phyloP scores from a whole-genome alignment of 2,797 vertebrate species.

The Lacerta bilineata region DNA sequence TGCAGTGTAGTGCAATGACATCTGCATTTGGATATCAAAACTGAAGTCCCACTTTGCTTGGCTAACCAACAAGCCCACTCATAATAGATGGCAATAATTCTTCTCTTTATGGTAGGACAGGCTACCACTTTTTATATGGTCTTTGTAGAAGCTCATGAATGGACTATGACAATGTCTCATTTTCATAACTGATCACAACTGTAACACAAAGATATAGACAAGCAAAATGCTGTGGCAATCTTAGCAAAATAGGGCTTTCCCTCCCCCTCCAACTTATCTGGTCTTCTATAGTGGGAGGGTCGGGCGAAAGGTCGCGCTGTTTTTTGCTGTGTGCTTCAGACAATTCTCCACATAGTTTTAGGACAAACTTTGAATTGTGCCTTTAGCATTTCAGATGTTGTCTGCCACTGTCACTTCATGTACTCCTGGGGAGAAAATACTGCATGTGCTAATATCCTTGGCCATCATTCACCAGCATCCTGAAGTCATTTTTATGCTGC shows the following conservation, averaged over 20 bases:
- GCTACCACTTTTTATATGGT: not conserved
- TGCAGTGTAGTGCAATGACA: not conserved
- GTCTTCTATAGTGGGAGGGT: not conserved
- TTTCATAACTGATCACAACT: not conserved
- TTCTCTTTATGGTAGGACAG: not conserved
- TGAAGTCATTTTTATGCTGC: slow-evolving; percentile 47
- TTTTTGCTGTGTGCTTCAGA: slow-evolving; percentile 20
- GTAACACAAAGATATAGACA: not conserved
- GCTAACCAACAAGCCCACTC: not conserved
- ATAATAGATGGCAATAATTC: not conserved
- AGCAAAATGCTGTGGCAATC: not conserved
- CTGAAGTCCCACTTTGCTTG: not conserved
- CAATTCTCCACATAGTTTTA: slow-evolving; percentile 27
- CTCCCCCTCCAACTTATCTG: not conserved
- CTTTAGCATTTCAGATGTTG: slow-evolving; percentile 37
- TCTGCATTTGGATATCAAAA: slow-evolving; percentile 12
- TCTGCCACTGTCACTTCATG: slow-evolving; percentile 31
- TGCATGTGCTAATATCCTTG: slow-evolving; percentile 10
- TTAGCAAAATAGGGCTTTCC: not conserved
- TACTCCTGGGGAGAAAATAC: slow-evolving; percentile 1
- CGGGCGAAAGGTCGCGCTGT: too few species aligned
- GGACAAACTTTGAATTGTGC: slow-evolving; percentile 9
- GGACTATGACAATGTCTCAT: not conserved
- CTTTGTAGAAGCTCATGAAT: not conserved
- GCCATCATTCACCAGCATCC: not conserved